A percentile compares a stretch with the other conserved stretches of the same genome.
Evolutionary conservation across 1,140 invertebrate genomes (phyloP).

Genomic region (Caerostris darwini): DNA sequence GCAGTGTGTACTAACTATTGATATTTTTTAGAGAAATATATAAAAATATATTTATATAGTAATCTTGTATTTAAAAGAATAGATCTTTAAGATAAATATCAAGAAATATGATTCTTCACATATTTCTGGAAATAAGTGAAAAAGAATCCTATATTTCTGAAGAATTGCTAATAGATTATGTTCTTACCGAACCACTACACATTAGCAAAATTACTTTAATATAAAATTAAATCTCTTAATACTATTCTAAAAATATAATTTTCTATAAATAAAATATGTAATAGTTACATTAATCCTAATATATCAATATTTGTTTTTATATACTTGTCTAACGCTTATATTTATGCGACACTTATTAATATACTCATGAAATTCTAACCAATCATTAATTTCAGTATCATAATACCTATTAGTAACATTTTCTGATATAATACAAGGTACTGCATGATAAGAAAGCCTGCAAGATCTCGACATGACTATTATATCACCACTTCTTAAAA

Average conservation of each 20-base stretch:
- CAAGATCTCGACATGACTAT: slow-evolving; percentile 90
- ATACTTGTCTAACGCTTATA: slow-evolving; percentile 89
- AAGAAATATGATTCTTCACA: too few relatives aligned
- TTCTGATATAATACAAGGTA: slow-evolving; percentile 88
- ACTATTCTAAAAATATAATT: not conserved
- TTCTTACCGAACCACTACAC: too few relatives aligned
- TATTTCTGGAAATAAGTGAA: too few relatives aligned
- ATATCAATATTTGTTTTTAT: slow-evolving; percentile 2
- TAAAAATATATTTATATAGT: too few relatives aligned
- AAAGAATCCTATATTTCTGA: too few relatives aligned
- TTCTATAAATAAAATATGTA: not conserved
- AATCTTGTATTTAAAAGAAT: too few relatives aligned
- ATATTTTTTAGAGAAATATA: too few relatives aligned
- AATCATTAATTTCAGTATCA: slow-evolving; percentile 78
- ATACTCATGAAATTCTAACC: slow-evolving; percentile 84
- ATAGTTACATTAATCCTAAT: not conserved
- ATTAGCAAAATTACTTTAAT: too few relatives aligned
- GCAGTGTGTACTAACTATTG: too few relatives aligned
- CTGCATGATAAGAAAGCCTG: slow-evolving; percentile 90
- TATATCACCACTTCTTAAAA: slow-evolving; percentile 90
- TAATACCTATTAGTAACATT: slow-evolving; percentile 83
- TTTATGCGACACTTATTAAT: slow-evolving; percentile 87
- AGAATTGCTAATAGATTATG: too few relatives aligned
- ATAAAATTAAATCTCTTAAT: not conserved
- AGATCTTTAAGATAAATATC: too few relatives aligned